Percentiles rank a stretch among this genome's conserved stretches.
phyloP scores from a whole-genome alignment of 2,888 invertebrate genomes.

The Aporophyla lueneburgensis region DNA sequence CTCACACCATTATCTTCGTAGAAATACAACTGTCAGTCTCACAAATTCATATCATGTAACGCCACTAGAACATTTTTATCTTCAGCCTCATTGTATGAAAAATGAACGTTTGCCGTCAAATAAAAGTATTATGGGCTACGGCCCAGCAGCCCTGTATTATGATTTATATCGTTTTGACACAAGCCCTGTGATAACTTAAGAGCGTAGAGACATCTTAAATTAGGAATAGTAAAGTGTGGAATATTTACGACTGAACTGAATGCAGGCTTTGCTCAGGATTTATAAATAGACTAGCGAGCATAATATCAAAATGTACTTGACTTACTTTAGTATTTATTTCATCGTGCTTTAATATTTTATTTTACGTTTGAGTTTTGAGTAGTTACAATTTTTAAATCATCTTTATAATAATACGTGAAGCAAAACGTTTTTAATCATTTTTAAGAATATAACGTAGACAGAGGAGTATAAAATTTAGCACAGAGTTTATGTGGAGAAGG shows the following conservation, averaged over 20 bases:
- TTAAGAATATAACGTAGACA: no score
- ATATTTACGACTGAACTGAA: conserved; percentile 55
- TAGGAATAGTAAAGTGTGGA: conserved; percentile 45
- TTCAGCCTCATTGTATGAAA: conserved; percentile 71
- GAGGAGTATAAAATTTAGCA: no score
- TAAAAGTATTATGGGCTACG: conserved; percentile 72
- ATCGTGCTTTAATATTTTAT: background rate
- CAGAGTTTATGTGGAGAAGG: no score
- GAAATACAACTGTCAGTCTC: conserved; percentile 39
- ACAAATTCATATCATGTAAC: conserved; percentile 67
- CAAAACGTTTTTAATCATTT: no score
- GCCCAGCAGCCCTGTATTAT: conserved; percentile 54
- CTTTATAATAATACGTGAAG: no score
- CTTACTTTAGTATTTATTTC: conserved; percentile 16
- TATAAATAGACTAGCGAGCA: conserved; percentile 40
- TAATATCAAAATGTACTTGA: conserved; percentile 18
- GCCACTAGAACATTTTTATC: conserved; percentile 68
- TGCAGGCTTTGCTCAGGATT: conserved; percentile 46
- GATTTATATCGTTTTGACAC: conserved; percentile 63
- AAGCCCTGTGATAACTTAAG: conserved; percentile 55
- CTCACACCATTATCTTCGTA: conserved; percentile 1
- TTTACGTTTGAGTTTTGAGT: background rate
- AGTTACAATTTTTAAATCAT: background rate
- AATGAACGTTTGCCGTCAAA: conserved; percentile 79
- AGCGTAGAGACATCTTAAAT: conserved; percentile 54